Conservation (phyloP, 2,888 invertebrate genomes). For the Yponomeuta sedellus region DNA sequence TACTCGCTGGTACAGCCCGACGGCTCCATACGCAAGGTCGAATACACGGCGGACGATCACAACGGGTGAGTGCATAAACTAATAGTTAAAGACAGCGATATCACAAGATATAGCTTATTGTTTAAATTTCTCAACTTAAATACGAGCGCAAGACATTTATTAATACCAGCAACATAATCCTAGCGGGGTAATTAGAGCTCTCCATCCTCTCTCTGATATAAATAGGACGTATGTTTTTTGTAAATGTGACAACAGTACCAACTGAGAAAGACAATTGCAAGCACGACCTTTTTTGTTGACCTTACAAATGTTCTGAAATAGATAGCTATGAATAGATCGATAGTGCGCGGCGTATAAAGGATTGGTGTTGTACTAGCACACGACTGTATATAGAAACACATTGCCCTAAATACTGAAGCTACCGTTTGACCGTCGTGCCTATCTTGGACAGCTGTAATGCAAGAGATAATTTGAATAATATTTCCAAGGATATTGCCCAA, state of each 20-base stretch:
- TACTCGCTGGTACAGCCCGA: slow-evolving; percentile 18
- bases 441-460: neutral
- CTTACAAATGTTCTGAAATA: neutral
- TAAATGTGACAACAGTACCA: neutral
- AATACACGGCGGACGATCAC: slow-evolving; percentile 36
- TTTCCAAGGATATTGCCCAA: neutral
- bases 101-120: neutral
- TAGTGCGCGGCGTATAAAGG: neutral
- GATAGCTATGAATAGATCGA: neutral
- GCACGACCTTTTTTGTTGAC: neutral
- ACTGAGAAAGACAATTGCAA: neutral
- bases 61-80: slow-evolving; percentile 13
- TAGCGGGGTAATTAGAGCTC: too few species aligned
- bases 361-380: slow-evolving; percentile 6
- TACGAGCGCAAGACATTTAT: too few species aligned
- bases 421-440: neutral
- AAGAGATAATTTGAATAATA: slow-evolving; percentile 1
- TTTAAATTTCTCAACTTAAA: too few species aligned
- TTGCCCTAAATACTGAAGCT: slow-evolving; percentile 1
- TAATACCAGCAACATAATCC: too few species aligned
- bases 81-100: neutral
- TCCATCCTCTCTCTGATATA: too few species aligned
- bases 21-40: slow-evolving; percentile 31
- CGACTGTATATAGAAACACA: neutral
- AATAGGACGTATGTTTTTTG: neutral